phyloP scores from a whole-genome alignment of 1,140 invertebrate genomes.

The Drosophila parabipectinata region DNA sequence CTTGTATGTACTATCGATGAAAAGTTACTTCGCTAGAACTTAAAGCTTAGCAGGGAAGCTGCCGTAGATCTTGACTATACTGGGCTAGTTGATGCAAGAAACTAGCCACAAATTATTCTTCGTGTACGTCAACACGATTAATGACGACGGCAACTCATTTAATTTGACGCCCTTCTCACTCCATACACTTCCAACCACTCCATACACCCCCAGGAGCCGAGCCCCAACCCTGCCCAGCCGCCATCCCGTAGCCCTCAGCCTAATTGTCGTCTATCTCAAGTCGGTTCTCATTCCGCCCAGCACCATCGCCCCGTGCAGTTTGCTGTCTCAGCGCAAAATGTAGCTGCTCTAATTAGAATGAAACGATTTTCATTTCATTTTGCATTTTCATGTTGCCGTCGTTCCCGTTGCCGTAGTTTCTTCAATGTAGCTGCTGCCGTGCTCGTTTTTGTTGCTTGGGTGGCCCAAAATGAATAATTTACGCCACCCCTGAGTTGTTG shows the following conservation, averaged over 20 bases:
- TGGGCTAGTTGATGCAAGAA: no score
- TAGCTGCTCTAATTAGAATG: conserved; percentile 80
- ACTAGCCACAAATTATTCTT: background rate
- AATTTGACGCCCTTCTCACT: conserved; percentile 57
- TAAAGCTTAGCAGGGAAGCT: no score
- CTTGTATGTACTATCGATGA: no score
- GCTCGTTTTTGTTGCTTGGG: conserved; percentile 22
- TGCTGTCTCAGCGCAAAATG: conserved; percentile 78
- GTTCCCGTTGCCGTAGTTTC: conserved; percentile 5
- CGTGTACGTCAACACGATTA: background rate
- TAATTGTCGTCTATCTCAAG: conserved; percentile 78
- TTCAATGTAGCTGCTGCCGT: conserved; percentile 25
- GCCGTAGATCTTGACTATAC: no score
- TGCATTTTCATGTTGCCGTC: conserved; percentile 71
- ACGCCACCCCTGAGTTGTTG: conserved; percentile 34
- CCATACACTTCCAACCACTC: background rate
- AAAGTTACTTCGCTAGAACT: no score
- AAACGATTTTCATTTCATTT: conserved; percentile 78
- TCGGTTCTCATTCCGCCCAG: conserved; percentile 29
- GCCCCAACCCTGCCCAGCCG: conserved; percentile 20
- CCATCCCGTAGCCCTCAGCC: conserved; percentile 19
- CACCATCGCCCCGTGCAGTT: conserved; percentile 34
- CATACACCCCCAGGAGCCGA: background rate
- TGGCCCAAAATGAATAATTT: conserved; percentile 77
- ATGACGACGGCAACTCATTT: conserved; percentile 64